A percentile compares a stretch with the other conserved stretches of the same genome.
Evolutionary conservation across 1,140 invertebrate genomes (phyloP).

Genomic region (Papilio aristodemus): DNA sequence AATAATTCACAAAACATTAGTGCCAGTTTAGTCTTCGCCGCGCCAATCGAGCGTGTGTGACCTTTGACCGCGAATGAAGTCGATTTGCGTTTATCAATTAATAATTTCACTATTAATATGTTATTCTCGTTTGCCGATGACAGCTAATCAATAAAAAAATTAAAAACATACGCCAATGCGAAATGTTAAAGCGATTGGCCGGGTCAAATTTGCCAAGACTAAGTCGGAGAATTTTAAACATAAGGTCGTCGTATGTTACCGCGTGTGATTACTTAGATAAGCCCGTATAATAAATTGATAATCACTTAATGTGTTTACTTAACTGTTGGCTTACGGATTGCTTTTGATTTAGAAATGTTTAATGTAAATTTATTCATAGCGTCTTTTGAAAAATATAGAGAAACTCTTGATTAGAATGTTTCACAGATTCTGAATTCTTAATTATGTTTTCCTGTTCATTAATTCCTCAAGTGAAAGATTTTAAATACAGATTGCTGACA

Average conservation of each 20-base stretch:
- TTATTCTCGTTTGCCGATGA: conserved; percentile 29
- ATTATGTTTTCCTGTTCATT: background rate
- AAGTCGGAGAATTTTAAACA: conserved; percentile 24
- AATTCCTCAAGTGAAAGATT: background rate
- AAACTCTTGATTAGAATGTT: background rate
- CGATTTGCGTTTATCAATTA: conserved; percentile 27
- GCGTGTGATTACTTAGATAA: conserved; percentile 29
- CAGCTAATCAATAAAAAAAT: conserved; percentile 32
- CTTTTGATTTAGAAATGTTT: conserved; percentile 10
- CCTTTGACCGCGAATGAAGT: conserved; percentile 28
- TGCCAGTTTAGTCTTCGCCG: conserved; percentile 18
- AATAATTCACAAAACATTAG: conserved; percentile 22
- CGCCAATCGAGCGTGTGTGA: conserved; percentile 24
- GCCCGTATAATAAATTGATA: conserved; percentile 22
- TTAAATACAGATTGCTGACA: background rate
- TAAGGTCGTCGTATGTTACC: conserved; percentile 26
- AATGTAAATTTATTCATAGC: conserved; percentile 14
- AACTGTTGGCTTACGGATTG: conserved; percentile 23
- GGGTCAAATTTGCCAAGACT: conserved; percentile 30
- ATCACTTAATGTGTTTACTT: conserved; percentile 26
- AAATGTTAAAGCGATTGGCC: conserved; percentile 31
- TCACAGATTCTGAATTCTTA: background rate
- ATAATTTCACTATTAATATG: conserved; percentile 34
- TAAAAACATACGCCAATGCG: conserved; percentile 12
- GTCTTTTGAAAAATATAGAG: conserved; percentile 1